Evolutionary conservation across 2,113 vertebrate genomes (phyloP).

Genomic region (Carettochelys insculpta): DNA sequence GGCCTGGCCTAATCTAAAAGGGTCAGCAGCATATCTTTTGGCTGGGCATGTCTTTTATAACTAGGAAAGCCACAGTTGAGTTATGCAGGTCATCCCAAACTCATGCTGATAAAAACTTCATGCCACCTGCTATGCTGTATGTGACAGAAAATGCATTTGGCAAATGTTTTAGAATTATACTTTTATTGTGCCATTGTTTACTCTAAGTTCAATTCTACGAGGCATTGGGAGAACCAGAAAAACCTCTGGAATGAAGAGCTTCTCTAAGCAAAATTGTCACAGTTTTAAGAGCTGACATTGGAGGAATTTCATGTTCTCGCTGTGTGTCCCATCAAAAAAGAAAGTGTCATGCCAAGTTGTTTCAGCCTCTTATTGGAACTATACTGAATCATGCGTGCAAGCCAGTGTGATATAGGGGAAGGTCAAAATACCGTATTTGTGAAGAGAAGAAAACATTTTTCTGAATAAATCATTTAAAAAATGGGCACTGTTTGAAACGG

Average conservation of each 20-base stretch:
- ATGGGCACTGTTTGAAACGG: neutral
- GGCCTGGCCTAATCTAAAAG: neutral
- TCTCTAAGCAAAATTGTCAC: neutral
- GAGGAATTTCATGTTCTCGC: neutral
- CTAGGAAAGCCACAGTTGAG: slow-evolving; percentile 4
- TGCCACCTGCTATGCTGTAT: neutral
- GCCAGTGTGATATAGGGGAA: neutral
- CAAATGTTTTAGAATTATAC: neutral
- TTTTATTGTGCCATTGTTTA: neutral
- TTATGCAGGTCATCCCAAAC: neutral
- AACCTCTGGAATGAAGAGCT: neutral
- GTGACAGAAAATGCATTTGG: neutral
- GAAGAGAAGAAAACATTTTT: neutral
- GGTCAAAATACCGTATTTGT: neutral
- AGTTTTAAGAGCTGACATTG: neutral
- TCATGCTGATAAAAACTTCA: neutral
- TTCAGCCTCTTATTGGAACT: neutral
- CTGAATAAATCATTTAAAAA: neutral
- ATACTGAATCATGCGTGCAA: neutral
- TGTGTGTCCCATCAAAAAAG: neutral
- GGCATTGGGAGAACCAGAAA: neutral
- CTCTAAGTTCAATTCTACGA: neutral
- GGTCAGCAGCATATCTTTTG: neutral
- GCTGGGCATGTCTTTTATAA: slow-evolving; percentile 9
- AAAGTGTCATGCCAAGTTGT: neutral